Base-by-base conservation (phyloP, 1,140 invertebrate species). In the Zelostemma sp. region DNA sequence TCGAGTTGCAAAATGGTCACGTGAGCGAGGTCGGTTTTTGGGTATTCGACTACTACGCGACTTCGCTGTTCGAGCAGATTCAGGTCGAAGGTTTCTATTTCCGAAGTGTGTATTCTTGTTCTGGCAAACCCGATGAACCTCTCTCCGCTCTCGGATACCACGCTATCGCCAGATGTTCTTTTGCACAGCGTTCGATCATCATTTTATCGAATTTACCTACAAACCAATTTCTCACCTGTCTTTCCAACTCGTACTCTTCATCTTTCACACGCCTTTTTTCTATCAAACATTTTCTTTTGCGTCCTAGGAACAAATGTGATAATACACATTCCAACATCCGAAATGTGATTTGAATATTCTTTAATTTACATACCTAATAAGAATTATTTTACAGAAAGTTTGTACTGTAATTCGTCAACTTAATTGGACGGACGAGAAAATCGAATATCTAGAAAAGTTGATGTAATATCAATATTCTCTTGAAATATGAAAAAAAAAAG, bases 11-110 rank as follows among this genome's bases (percentile, higher is more conserved):
- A 49, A 33, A 45, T 28, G 0, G 21, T 35, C 67, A 69, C 67
- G 50, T 64, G 67, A 69, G 62, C 60, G 60, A 64, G 60, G 60
- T 53, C 56, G 45, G 60, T 69, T 69, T 69, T 69, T 69, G 51
- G 50, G 60, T 69, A 64, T 57, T 69, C 60, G 60, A 60, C 67
- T 69, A n/a, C n/a, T n/a, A 51, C 17, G 56, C 59, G 46, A 69
- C 60, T 61, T n/a, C 60, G 62, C 62, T 61, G 55, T 69, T 60
- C 46, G 55, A 64, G 45, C 45, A 66, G 64, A 78, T 74, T 63
- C 68, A 70, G 76, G 74, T 74, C 69, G 67, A 78, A 74, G 72
- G 61, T 75, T 72, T 78, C 74, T 78, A 78, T 78, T 78, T 78
- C 68, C 66, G 74, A 76, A 70, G 69, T 76, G 74, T 75, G 76